These are phyloP conservation scores for Rhadinocentrus ornatus DNA, from an alignment of 2,797 vertebrate genomes.

Conservation along the genomic window DNA sequence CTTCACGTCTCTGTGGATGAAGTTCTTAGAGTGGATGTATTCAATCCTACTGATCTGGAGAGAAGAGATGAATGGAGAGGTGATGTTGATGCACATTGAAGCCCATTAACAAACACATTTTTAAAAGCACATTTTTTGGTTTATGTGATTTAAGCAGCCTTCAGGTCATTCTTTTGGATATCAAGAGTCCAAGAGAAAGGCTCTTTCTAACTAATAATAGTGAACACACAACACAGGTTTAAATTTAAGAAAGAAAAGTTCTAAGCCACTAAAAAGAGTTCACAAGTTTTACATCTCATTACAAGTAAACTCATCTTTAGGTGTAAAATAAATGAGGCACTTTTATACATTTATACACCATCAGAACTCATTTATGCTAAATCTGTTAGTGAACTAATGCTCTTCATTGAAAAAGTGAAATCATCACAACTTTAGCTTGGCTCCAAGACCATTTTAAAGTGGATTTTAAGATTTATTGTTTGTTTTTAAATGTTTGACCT, in stretches of 20 bases:
- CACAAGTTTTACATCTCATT: background rate
- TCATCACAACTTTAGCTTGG: too few relatives aligned
- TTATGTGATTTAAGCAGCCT: background rate
- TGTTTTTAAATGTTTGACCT: too few relatives aligned
- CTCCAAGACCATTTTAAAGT: too few relatives aligned
- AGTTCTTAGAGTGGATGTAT: constrained; percentile 99
- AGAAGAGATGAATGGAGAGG: background rate
- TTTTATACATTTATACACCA: too few relatives aligned
- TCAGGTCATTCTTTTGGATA: too few relatives aligned
- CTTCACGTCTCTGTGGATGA: constrained; percentile 97
- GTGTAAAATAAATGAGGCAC: background rate
- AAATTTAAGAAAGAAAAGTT: background rate
- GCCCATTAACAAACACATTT: background rate
- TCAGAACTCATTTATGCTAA: too few relatives aligned
- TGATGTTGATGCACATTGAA: background rate
- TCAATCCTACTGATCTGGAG: constrained; percentile 95
- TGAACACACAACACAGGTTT: background rate
- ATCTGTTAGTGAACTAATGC: too few relatives aligned
- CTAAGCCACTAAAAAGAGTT: background rate
- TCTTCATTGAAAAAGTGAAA: too few relatives aligned
- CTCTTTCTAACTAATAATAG: background rate
- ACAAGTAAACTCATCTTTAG: background rate
- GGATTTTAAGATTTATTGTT: too few relatives aligned
- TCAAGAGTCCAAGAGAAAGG: too few relatives aligned
- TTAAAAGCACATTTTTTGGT: background rate